Percentiles rank a stretch among this genome's conserved stretches.
Evolutionary conservation across 2,113 vertebrate species (phyloP).

Genomic region (human): DNA sequence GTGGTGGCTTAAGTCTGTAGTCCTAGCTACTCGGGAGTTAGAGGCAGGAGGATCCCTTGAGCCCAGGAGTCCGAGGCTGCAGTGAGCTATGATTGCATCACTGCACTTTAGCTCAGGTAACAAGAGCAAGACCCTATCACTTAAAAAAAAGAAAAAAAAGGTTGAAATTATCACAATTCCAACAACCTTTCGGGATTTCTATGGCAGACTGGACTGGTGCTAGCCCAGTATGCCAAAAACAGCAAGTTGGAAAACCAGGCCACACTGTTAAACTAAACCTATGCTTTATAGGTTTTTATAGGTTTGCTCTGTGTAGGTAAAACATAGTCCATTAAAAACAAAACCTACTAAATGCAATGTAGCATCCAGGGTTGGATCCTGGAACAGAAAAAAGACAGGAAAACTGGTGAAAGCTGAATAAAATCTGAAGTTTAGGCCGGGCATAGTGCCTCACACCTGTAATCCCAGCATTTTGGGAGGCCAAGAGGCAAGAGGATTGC

Average conservation of each 20-base stretch:
- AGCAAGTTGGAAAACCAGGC: not conserved
- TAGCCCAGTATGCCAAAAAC: not conserved
- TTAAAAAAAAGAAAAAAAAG: too few relatives aligned
- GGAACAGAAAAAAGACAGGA: not conserved
- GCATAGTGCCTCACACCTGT: too few relatives aligned
- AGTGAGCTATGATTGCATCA: too few relatives aligned
- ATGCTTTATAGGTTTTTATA: not conserved
- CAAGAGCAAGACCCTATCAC: too few relatives aligned
- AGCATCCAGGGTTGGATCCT: not conserved
- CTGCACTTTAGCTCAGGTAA: too few relatives aligned
- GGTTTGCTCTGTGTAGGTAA: not conserved
- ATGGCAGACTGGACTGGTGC: not conserved
- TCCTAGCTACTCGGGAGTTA: too few relatives aligned
- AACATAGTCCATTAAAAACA: not conserved
- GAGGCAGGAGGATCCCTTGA: too few relatives aligned
- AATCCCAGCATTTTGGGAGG: too few relatives aligned
- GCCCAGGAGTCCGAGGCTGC: too few relatives aligned
- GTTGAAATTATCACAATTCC: not conserved
- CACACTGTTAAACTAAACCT: not conserved
- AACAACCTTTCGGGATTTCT: not conserved
- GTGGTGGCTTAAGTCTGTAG: too few relatives aligned
- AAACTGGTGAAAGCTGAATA: not conserved
- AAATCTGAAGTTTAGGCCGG: not conserved
- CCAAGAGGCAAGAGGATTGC: too few relatives aligned
- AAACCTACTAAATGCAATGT: slow-evolving; percentile 12